Conservation (phyloP, 2,797 vertebrate species). For the Epinephelus awoara region DNA sequence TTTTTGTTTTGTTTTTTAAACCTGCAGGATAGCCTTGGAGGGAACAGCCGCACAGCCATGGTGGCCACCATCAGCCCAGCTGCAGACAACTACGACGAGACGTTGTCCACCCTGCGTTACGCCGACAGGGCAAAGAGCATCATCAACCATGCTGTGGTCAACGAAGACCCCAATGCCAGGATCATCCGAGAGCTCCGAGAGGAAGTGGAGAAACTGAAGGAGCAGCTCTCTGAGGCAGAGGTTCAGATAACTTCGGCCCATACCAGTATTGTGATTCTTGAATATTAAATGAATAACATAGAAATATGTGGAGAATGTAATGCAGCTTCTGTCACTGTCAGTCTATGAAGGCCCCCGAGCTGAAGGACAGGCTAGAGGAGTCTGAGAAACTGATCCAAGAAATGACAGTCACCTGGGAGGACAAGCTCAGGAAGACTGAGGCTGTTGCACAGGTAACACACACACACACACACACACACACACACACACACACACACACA, state of each 20-base stretch:
- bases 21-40: conserved; percentile 93
- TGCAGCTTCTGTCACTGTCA: conserved; percentile 56
- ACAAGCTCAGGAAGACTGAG: conserved; percentile 96
- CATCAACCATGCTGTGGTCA: conserved; percentile 94
- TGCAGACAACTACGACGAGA: conserved; percentile 97
- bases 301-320: neutral
- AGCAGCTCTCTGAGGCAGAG: conserved; percentile 96
- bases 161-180: conserved; percentile 95
- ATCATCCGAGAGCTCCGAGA: conserved; percentile 95
- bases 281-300: neutral
- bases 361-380: conserved; percentile 95
- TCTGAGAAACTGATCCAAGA: conserved; percentile 97
- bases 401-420: conserved; percentile 96
- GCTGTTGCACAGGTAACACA: conserved; percentile 86
- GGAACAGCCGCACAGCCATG: conserved; percentile 98
- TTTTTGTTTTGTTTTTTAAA: too few species aligned
- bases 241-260: conserved; percentile 67
- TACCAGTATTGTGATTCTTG: neutral
- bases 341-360: conserved; percentile 96
- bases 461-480: too few species aligned
- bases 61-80: conserved; percentile 96
- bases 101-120: conserved; percentile 93
- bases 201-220: conserved; percentile 95
- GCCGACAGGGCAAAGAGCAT: conserved; percentile 96
- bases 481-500: conserved; percentile 4